Base-by-base conservation (phyloP, 2,113 vertebrate genomes). In the Phaethornis superciliosus region DNA sequence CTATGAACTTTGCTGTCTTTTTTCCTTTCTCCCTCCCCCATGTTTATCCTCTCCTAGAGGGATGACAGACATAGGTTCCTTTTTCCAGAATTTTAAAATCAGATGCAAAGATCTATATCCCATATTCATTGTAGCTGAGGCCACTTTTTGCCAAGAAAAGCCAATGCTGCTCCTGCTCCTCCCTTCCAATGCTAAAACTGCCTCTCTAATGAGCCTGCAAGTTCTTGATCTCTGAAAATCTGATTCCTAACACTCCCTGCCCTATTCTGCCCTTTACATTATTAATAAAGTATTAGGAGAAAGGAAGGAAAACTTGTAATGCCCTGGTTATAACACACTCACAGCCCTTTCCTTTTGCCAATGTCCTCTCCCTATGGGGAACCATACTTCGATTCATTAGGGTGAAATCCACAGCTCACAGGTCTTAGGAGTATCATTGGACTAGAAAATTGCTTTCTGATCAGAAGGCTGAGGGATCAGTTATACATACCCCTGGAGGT, bases 71-170 rank as follows among this genome's bases (percentile, higher is more conserved):
- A 85, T 27, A 88, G 78, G 37, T 18, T 87, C 82, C 32, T 84
- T 95, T 95, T 95, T 52, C 95, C 75, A 89, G 26, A 74, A 91
- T 83, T 94, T 95, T 80, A 88, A 89, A 95, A 89, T 94, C 77
- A 93, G 44, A 90, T 83, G 67, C 13, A 35, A 90, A 93, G 49
- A 54, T 9, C 35, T 83, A 32, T 60, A 69, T 63, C 76, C 65
- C 90, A 23, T 60, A 90, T 81, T 88, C 67, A 85, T 74, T 59
- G 83, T 42, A 83, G 32, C n/a, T 0, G 11, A 85, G 60, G 30
- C 1, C 3, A 67, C 1, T 27, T 65, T 95, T 93, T 81, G 51
- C 94, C 91, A 93, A 91, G 82, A 75, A 91, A 94, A 93, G 85
- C 55, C 86, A 84, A 40, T 0, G 1, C 58, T 68, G n/a, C 74